Evolutionary conservation across 2,797 vertebrate species (phyloP), one percentile per base, ranked within the genome.

Genomic region (Lithobates sylvaticus): DNA sequence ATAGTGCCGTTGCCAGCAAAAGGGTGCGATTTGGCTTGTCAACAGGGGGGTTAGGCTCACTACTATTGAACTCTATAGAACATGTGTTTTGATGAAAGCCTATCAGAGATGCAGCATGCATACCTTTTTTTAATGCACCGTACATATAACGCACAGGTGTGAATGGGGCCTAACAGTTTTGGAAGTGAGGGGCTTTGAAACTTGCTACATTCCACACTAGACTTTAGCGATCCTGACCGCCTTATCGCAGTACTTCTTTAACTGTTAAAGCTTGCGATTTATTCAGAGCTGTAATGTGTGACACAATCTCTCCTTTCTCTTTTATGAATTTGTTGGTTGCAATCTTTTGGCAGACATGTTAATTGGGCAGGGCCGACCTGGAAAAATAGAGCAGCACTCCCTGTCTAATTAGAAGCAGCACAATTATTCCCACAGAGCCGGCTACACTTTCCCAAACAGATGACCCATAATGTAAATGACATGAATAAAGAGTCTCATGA

Each of bases 401-500:
- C 86, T 87, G 76, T 77, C 76, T 87, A 87, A 87, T 87, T 87
- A 83, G 58, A 58, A 78, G 61, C 67, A 87, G 50, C 76, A 71
- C 76, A 78, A 83, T 83, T 47, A 83, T 87, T 87, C 86, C 83
- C 86, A 87, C 76, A 74, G 79, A 78, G 75, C 75, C 81, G 68
- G 86, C 76, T 73, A 87, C 61, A 73, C 71, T 87, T 87, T 87
- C 67, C 86, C 77, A 83, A 87, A 87, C 81, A 83, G 82, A 87
- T 87, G 81, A 83, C 81, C 86, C 81, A 87, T 87, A 83, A 87
- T 87, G 76, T 83, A 83, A 78, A 87, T 83, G 81, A 83, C 68
- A 82, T 65, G 75, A 50, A 83, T 78, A 83, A 77, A 83, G n/a
- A 83, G 81, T 83, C 79, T 74, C 70, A 77, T 78, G 86, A 83